Evolutionary conservation across 2,888 invertebrate species (phyloP).

Genomic region (Tenthredo notha): DNA sequence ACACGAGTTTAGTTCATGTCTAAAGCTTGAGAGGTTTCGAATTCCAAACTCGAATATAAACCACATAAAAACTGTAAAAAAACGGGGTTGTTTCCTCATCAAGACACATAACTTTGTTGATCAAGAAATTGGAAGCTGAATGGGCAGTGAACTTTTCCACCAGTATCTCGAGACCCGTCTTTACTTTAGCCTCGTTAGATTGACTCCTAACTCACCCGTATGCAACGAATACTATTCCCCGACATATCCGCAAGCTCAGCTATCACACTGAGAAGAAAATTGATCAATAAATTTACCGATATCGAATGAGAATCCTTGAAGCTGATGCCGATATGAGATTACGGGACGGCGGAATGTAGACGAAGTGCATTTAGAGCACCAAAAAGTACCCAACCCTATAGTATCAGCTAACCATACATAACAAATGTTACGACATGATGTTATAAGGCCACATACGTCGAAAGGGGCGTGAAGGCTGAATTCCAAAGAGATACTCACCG

Average conservation of each 20-base stretch:
- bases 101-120: slow-evolving; percentile 5
- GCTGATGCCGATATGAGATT: slow-evolving; percentile 20
- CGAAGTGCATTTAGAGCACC: not conserved
- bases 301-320: not conserved
- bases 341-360: not conserved
- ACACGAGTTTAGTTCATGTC: not conserved
- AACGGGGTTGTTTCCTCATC: not conserved
- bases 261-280: not conserved
- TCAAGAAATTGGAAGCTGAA: not conserved
- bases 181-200: not conserved
- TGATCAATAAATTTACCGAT: slow-evolving; percentile 20
- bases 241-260: slow-evolving; percentile 25
- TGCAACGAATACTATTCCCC: not conserved
- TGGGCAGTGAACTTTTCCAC: not conserved
- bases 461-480: slow-evolving; percentile 56
- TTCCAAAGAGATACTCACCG: slow-evolving; percentile 69
- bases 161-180: not conserved
- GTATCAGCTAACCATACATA: not conserved
- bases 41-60: not conserved
- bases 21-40: not conserved
- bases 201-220: not conserved
- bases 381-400: not conserved
- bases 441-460: not conserved
- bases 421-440: slow-evolving; percentile 30
- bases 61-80: not conserved